Evolutionary conservation across 2,888 invertebrate species (phyloP), one percentile per base, ranked within the genome.

Genomic region (Leucozona laternaria): DNA sequence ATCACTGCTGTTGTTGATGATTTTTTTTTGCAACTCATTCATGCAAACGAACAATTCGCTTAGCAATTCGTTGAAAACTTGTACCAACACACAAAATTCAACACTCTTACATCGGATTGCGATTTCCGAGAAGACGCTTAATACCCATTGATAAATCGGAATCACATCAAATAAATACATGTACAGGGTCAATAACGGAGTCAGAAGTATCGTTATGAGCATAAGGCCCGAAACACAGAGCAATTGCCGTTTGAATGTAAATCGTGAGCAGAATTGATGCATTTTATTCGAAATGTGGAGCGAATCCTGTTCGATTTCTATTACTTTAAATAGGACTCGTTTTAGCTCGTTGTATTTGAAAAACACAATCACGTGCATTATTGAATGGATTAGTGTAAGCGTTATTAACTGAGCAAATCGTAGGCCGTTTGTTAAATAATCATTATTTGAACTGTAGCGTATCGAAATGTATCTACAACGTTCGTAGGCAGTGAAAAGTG

Each of bases 81-180:
- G 85, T 11, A 85, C 60, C n/a, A 77, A 55, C 11, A 85, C 55
- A 11, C 85, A 85, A 40, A 81, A 80, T 6, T 85, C 85, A 13
- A 81, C 55, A 60, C 77, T 73, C n/a, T 85, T 81, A 22, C 76
- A 81, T 1, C 85, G 77, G 40, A 85, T 72, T 6, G 77, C 55
- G 0, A 57, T 43, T 60, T 81, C 77, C 0, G 68, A 81, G 17
- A 77, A 62, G 11, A 50, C 6, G n/a, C 34, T 22, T 37, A 81
- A 40, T 0, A 60, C 0, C 81, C 77, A 77, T 0, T 72, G 80
- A 8, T 55, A 20, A 45, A 66, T 4, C 6, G 81, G 68, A 31
- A 60, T 25, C n/a, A 40, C 13, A 11, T 72, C 22, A 43, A 58
- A 7, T 4, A 68, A 0, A 55, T 22, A 53, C 43, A 22, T n/a